These are phyloP conservation scores for Phyllotreta cruciferae DNA, from an alignment of 2,888 invertebrate genomes.

Conservation along the genomic window DNA sequence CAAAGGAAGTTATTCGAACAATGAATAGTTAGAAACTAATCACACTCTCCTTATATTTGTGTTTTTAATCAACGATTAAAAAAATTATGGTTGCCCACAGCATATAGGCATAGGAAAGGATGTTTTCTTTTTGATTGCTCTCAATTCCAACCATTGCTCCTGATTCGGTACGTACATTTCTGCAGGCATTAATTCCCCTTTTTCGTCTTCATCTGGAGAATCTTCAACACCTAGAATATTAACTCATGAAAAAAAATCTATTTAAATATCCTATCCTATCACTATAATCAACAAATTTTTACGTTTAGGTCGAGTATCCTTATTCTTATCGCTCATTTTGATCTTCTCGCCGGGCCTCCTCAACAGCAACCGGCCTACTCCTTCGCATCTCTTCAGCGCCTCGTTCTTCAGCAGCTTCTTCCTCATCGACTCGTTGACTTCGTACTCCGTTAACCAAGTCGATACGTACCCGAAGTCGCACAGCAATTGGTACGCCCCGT, in stretches of 20 bases:
- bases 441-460: constrained; percentile 75
- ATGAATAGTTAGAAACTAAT: too few species aligned
- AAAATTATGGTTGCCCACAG: constrained; percentile 41
- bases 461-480: constrained; percentile 83
- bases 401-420: constrained; percentile 69
- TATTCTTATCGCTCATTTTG: constrained; percentile 66
- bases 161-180: constrained; percentile 95
- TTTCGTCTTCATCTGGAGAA: constrained; percentile 41
- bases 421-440: constrained; percentile 64
- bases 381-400: constrained; percentile 80
- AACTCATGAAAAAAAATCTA: neutral
- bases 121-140: constrained; percentile 62
- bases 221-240: constrained; percentile 36
- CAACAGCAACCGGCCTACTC: constrained; percentile 80
- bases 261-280: neutral
- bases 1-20: too few species aligned
- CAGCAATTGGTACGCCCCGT: constrained; percentile 80
- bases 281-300: constrained; percentile 4
- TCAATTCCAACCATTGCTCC: constrained; percentile 84
- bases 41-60: too few species aligned
- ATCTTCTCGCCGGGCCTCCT: constrained; percentile 86
- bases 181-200: constrained; percentile 76
- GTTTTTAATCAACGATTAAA: too few species aligned
- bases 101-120: constrained; percentile 46
- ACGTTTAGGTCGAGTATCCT: constrained; percentile 29